phyloP scores from a whole-genome alignment of 2,888 invertebrate species.

The Artemia sinica region DNA sequence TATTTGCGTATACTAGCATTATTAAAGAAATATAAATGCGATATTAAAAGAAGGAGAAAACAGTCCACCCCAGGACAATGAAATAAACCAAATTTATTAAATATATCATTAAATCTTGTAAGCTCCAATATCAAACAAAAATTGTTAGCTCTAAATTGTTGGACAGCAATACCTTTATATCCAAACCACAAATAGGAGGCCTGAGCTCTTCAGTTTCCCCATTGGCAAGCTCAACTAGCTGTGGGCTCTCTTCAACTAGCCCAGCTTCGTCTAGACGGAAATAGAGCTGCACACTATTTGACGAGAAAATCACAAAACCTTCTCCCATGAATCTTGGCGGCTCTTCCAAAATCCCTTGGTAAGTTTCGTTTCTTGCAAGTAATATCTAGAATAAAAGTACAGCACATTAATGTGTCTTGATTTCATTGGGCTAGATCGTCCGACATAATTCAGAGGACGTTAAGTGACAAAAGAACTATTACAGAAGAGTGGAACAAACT shows the following conservation, averaged over 20 bases:
- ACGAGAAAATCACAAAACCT: conserved; percentile 90
- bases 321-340: conserved; percentile 96
- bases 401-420: conserved; percentile 7
- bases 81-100: too few species aligned
- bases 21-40: too few species aligned
- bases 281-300: conserved; percentile 81
- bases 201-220: conserved; percentile 83
- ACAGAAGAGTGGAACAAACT: not conserved
- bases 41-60: too few species aligned
- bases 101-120: too few species aligned
- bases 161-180: conserved; percentile 46
- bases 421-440: conserved; percentile 15
- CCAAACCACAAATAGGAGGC: conserved; percentile 86
- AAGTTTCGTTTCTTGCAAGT: conserved; percentile 87
- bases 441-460: not conserved
- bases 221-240: conserved; percentile 69
- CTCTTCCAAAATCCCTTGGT: conserved; percentile 77
- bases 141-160: too few species aligned
- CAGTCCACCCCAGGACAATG: too few species aligned
- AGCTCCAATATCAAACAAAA: too few species aligned
- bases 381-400: conserved; percentile 42
- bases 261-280: conserved; percentile 92
- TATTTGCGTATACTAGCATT: too few species aligned
- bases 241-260: conserved; percentile 74
- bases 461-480: not conserved